Evolutionary conservation across 2,797 vertebrate genomes (phyloP).

Genomic region (Galago senegalensis): DNA sequence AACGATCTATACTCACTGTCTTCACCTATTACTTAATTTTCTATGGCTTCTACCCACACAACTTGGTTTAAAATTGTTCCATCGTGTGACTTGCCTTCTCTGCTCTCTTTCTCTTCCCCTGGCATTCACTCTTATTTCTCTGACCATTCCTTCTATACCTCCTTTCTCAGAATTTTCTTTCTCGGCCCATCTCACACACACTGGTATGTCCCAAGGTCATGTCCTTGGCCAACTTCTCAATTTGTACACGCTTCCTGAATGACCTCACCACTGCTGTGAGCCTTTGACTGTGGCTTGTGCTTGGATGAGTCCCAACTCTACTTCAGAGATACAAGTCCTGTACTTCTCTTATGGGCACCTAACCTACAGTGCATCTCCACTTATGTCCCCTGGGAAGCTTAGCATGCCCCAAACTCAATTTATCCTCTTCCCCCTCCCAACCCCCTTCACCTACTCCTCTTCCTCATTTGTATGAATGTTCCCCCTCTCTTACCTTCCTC

Average conservation of each 20-base stretch:
- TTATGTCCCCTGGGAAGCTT: not conserved
- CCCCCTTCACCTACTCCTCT: not conserved
- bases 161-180: conserved; percentile 47
- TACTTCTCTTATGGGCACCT: not conserved
- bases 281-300: conserved; percentile 23
- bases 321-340: not conserved
- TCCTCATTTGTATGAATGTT: not conserved
- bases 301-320: conserved; percentile 51
- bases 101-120: not conserved
- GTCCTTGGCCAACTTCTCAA: conserved; percentile 32
- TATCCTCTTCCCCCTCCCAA: not conserved
- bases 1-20: not conserved
- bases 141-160: conserved; percentile 28
- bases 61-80: conserved; percentile 26
- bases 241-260: not conserved
- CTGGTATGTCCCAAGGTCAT: not conserved
- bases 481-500: not conserved
- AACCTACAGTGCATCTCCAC: not conserved
- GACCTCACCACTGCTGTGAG: conserved; percentile 50
- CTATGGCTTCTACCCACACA: not conserved
- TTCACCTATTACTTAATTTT: not conserved
- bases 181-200: conserved; percentile 21
- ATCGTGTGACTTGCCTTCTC: not conserved
- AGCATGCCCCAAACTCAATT: not conserved
- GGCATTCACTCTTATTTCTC: not conserved